Evolutionary conservation across 2,113 vertebrate species (phyloP), one percentile per base, ranked within the genome.

Genomic region (Daubentonia madagascariensis): DNA sequence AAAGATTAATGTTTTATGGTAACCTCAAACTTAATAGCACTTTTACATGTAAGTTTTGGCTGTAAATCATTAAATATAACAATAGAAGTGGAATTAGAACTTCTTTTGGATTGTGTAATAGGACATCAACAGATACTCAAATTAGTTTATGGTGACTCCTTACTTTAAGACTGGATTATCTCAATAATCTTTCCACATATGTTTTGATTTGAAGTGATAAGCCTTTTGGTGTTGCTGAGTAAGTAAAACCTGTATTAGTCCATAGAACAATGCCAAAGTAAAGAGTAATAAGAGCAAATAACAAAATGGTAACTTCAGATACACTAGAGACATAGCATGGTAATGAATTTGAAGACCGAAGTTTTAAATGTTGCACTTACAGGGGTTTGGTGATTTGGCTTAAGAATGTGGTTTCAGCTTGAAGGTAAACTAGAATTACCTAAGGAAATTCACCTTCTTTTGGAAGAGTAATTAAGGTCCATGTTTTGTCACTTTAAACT

Each of bases 391-490:
- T 73, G 10, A 57, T 87, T 73, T 80, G 37, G 10, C 16, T 63
- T 83, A 63, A 14, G 7, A 90, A 61, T 89, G 28, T 40, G 79
- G 1, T 63, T 70, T 57, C 23, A 25, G 10, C 13, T 18, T 75
- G 16, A 32, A 83, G 12, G 20, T 75, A 4, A 70, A 65, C 28
- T 25, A 80, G 18, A 76, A 93, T 35, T 83, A 78, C 30, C n/a
- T 45, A 61, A 93, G 68, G 13, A 91, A 81, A 93, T 40, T 84
- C 43, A 48, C 9, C n/a, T 92, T 89, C 30, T 70, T 79, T 89
- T 75, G 63, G 52, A 65, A 93, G 37, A 84, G 9, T 84, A 22
- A 96, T 76, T 93, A 72, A 14, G 8, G 20, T 89, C 35, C 4
- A 10, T 48, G 45, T 79, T 89, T 61, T 61, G 25, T 54, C 52